Conservation (phyloP, 1,140 invertebrate genomes). For the Drosophila repleta region DNA sequence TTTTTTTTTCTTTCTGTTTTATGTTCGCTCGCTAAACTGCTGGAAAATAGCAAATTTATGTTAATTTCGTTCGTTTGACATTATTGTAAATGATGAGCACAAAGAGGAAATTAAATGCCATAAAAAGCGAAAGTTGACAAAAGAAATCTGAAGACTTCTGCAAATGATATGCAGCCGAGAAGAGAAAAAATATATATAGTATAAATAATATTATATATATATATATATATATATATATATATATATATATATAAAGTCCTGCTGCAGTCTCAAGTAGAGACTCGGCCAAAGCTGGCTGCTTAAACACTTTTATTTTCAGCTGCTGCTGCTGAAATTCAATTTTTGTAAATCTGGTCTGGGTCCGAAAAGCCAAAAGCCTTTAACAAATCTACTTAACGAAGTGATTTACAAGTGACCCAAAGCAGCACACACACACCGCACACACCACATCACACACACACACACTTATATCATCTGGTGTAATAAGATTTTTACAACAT, state of each 20-base stretch:
- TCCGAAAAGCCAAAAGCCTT: conserved; percentile 51
- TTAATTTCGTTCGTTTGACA: conserved; percentile 62
- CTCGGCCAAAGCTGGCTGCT: not conserved
- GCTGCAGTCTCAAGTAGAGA: not conserved
- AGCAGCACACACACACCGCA: conserved; percentile 12
- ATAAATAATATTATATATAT: not conserved
- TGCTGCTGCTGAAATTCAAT: conserved; percentile 39
- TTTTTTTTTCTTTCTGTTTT: conserved; percentile 29
- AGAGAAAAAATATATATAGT: not conserved
- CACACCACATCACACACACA: conserved; percentile 14
- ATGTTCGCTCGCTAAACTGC: conserved; percentile 54
- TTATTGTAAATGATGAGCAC: conserved; percentile 73
- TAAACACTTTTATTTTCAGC: conserved; percentile 12
- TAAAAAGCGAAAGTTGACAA: conserved; percentile 56
- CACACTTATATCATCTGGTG: conserved; percentile 31
- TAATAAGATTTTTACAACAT: conserved; percentile 68
- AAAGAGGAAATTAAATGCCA: conserved; percentile 71
- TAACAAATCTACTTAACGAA: conserved; percentile 73
- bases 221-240: not conserved
- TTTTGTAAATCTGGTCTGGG: conserved; percentile 24
- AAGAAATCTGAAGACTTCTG: conserved; percentile 37
- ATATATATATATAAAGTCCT: not conserved
- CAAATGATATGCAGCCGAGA: conserved; percentile 29
- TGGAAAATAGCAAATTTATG: conserved; percentile 75
- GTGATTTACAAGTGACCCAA: conserved; percentile 45